Conservation (phyloP, 2,113 vertebrate species). For the Crotophaga sulcirostris region DNA sequence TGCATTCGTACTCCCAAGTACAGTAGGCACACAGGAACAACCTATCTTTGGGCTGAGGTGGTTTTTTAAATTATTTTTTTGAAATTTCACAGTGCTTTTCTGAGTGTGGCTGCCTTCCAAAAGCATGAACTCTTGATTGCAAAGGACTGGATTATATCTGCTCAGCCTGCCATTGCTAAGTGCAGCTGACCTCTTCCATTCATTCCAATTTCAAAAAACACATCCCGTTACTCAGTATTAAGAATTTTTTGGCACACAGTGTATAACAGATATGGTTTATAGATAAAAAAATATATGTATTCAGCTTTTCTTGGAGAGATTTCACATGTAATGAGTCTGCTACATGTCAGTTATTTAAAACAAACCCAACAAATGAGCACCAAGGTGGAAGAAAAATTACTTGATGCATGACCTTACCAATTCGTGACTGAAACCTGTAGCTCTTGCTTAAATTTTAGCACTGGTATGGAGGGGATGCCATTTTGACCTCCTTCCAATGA, state of each 20-base stretch:
- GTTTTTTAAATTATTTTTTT: not conserved
- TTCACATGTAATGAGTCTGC: not conserved
- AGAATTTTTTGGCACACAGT: not conserved
- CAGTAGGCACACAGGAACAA: not conserved
- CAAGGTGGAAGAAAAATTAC: not conserved
- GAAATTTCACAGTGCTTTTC: not conserved
- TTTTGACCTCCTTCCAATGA: not conserved
- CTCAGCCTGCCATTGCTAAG: not conserved
- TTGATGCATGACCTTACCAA: not conserved
- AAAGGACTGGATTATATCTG: not conserved
- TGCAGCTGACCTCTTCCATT: not conserved
- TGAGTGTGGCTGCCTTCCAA: not conserved
- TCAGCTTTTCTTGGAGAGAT: not conserved
- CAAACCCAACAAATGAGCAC: rapidly evolving
- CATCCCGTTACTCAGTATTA: not conserved
- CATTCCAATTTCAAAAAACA: not conserved
- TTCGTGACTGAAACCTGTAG: not conserved
- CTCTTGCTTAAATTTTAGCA: not conserved
- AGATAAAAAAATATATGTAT: not conserved
- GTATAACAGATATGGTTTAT: not conserved
- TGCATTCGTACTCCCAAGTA: not conserved
- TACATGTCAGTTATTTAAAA: not conserved
- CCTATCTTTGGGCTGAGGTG: not conserved
- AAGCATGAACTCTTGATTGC: not conserved
- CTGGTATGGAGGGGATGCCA: rapidly evolving